Evolutionary conservation across 2,888 invertebrate species (phyloP), one percentile per base, ranked within the genome.

Genomic region (Gnatocerus cornutus): DNA sequence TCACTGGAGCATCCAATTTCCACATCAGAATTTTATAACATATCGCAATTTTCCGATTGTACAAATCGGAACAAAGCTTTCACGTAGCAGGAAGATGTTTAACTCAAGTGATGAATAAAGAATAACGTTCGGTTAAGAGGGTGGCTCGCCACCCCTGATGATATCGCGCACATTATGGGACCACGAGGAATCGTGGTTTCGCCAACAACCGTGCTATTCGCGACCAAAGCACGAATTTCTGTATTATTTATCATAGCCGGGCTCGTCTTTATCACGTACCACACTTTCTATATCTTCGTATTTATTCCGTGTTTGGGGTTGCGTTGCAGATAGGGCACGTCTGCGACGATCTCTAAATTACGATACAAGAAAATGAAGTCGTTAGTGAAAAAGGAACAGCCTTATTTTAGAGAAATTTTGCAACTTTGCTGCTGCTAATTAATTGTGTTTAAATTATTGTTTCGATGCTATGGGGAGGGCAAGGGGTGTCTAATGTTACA

Each of bases 221-320:
- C 74, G 72, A 74, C 72, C 73, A 66, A 65, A 69, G 76, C 75
- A 76, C 74, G 75, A 77, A 79, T 76, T 72, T 70, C 77, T 80
- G 77, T 78, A 80, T 82, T 82, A 82, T 82, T 82, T 82, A 82
- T 82, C 79, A 80, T 77, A 74, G 78, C 77, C 74, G 69, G 73
- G 67, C 71, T 78, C 77, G 78, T 79, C 80, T 79, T 79, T 80
- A 80, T 80, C 81, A 80, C 80, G 81, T 81, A 78, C 74, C 74
- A 67, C 75, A 79, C 78, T 79, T 80, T 78, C 80, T 79, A 77
- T 79, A 78, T 79, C 78, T 79, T 74, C 73, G 76, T 77, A 79
- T 79, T 80, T 79, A 80, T 63, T 70, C 58, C 52, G 66, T 62
- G 66, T 62, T 70, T 62, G 62, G 62, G 65, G 59, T 39, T 50